A percentile compares a stretch with the other conserved stretches of the same genome.
These are phyloP conservation scores for Synaphobranchus kaupii DNA, from an alignment of 2,797 vertebrate species.

Conservation along the genomic window DNA sequence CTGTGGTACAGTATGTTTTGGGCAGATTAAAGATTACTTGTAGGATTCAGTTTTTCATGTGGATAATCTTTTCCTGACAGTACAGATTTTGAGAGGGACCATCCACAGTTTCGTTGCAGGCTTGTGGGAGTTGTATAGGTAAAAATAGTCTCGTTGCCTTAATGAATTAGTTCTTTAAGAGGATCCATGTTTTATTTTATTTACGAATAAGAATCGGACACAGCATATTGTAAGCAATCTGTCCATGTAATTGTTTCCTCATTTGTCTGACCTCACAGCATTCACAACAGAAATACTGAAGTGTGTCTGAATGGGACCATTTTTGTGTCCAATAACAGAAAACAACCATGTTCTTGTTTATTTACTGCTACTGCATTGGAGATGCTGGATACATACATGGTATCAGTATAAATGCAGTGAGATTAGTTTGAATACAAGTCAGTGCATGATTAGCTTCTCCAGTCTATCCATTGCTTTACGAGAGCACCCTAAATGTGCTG, in stretches of 20 bases:
- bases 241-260: not conserved
- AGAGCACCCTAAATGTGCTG: not conserved
- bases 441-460: not conserved
- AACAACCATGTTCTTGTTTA: not conserved
- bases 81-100: slow-evolving; percentile 14
- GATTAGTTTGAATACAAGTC: not conserved
- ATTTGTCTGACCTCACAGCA: not conserved
- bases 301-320: not conserved
- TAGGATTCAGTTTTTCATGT: not conserved
- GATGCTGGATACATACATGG: not conserved
- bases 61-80: slow-evolving; percentile 23
- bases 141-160: slow-evolving; percentile 2
- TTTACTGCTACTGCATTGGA: not conserved
- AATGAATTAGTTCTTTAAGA: slow-evolving; percentile 13
- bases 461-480: not conserved
- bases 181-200: not conserved
- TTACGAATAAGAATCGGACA: not conserved
- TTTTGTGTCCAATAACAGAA: not conserved
- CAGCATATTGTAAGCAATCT: not conserved
- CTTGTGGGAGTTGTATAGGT: not conserved
- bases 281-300: not conserved
- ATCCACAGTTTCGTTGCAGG: not conserved
- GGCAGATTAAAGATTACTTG: slow-evolving; percentile 26
- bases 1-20: not conserved
- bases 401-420: not conserved